Evolutionary conservation across 2,797 vertebrate species (phyloP).

Genomic region (Smutsia temminckii): DNA sequence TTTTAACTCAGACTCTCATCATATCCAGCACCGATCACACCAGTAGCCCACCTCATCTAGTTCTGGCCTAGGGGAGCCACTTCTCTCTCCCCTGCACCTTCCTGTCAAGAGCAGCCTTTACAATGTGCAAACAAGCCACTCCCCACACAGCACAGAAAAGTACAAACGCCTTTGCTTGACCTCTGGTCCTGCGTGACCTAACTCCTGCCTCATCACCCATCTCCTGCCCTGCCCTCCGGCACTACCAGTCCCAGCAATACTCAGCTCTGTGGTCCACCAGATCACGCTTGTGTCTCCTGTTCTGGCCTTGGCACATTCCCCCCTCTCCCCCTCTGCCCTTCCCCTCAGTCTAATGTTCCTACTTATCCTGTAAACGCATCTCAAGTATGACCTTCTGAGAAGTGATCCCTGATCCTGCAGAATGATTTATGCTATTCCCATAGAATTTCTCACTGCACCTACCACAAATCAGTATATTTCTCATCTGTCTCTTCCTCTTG

Average conservation of each 20-base stretch:
- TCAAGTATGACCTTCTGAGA: background rate
- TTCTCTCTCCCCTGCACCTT: background rate
- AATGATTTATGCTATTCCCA: background rate
- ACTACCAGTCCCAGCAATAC: background rate
- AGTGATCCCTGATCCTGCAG: background rate
- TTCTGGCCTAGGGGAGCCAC: background rate
- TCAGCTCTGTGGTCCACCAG: background rate
- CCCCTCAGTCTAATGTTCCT: background rate
- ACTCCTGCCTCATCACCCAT: background rate
- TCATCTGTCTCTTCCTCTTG: constrained; percentile 9
- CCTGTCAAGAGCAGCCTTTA: background rate
- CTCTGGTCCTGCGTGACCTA: too few species aligned
- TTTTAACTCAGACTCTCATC: background rate
- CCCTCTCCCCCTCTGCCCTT: background rate
- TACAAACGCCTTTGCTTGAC: background rate
- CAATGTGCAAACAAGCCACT: background rate
- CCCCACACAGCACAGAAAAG: background rate
- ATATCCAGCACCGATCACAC: background rate
- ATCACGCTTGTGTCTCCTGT: background rate
- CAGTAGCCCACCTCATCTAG: background rate
- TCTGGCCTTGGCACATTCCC: background rate
- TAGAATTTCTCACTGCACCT: background rate
- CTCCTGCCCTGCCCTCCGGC: background rate
- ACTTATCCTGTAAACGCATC: background rate
- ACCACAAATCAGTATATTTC: background rate